Base-by-base conservation (phyloP, 2,888 invertebrate genomes). In the Latrodectus hesperus region DNA sequence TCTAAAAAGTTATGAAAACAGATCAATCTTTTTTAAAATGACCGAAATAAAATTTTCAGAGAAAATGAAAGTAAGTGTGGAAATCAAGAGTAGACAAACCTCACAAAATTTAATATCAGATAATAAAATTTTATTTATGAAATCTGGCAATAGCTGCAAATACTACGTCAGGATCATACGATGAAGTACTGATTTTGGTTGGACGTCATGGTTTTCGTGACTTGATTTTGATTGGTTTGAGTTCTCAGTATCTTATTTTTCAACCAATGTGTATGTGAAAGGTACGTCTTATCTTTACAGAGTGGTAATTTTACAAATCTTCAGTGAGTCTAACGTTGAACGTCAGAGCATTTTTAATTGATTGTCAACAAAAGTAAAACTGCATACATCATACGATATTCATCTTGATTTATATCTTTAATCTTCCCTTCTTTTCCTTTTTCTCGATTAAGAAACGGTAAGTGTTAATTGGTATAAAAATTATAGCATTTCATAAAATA, bases 81-180 rank as follows among this genome's bases (percentile, higher is more conserved):
- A 38, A 38, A 38, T 38, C 38, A 38, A 38, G 38, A 38, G 38
- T 38, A 38, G 38, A 6, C 38, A 38, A 38, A 38, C 38, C 38
- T 38, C 38, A 38, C 38, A 38, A 38, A 38, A 38, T 38, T 38
- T 38, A 38, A 38, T 38, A 38, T 38, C 38, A 38, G 1, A 38
- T 38, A 38, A 38, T 60, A n/a, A 60, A 16, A 60, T 60, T 60
- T 60, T 60, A 60, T 60, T 60, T 60, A 16, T 12, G n/a, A 16
- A 60, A 52, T 4, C 51, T 81, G 73, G 73, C 67, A 74, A 72
- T 53, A 65, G 73, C 4, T 67, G 17, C 53, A 14, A 26, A 53
- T 52, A 26, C 52, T 38, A 85, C 79, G 85, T 85, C 79, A 79
- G 16, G 85, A 85, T 85, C 85, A 72, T 85, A 79, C 85, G 85